phyloP scores from a whole-genome alignment of 2,113 vertebrate species.

The Cisticola juncidis region DNA sequence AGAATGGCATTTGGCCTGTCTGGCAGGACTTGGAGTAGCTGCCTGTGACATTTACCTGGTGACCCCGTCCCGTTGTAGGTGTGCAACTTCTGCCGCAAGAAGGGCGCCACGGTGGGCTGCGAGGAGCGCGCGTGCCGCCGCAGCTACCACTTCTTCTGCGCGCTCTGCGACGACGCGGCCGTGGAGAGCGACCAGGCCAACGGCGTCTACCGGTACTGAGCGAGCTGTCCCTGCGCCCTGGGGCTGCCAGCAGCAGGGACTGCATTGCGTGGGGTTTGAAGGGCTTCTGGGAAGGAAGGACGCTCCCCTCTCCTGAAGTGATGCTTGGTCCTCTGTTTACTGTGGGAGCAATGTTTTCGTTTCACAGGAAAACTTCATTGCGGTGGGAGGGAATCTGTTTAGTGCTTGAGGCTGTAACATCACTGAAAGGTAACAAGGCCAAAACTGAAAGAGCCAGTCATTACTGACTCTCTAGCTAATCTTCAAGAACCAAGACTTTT shows the following conservation, averaged over 20 bases:
- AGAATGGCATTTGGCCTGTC: neutral
- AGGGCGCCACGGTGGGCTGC: conserved; percentile 76
- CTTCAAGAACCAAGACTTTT: neutral
- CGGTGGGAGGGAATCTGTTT: neutral
- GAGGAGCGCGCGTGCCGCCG: conserved; percentile 61
- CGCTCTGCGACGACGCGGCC: conserved; percentile 32
- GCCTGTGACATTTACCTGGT: neutral
- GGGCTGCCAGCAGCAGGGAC: neutral
- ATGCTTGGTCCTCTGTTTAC: neutral
- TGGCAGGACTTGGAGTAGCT: neutral
- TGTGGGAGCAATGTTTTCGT: neutral
- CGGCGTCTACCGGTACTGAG: conserved; percentile 71
- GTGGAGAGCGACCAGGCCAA: conserved; percentile 13
- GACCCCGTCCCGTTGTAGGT: conserved; percentile 11
- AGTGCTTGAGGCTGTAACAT: neutral
- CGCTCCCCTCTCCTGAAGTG: neutral
- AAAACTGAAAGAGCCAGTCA: neutral
- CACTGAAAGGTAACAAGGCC: neutral
- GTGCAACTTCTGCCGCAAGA: conserved; percentile 66
- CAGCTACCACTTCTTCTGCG: conserved; percentile 78
- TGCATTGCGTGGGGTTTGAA: fast-evolving
- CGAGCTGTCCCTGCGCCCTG: too few species aligned
- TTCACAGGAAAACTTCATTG: neutral
- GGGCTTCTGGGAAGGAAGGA: neutral
- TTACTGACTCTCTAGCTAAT: neutral